Percentiles rank a stretch among this genome's conserved stretches.
These are phyloP conservation scores for Tuberolachnus salignus DNA, from an alignment of 2,888 invertebrate species.

Conservation along the genomic window DNA sequence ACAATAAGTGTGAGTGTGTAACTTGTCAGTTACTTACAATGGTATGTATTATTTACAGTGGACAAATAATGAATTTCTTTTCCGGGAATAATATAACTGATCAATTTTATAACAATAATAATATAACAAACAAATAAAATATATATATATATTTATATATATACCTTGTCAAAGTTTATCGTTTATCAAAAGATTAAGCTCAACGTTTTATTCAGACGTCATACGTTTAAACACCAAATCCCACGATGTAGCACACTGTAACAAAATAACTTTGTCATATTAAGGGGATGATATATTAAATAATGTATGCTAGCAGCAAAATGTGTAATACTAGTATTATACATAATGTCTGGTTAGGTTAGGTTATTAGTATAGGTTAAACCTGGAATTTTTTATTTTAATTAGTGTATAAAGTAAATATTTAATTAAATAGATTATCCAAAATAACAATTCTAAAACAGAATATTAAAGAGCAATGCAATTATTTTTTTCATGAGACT, in stretches of 20 bases:
- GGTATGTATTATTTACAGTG: slow-evolving; percentile 21
- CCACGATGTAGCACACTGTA: slow-evolving; percentile 47
- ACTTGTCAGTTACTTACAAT: slow-evolving; percentile 6
- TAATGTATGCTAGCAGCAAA: too few relatives aligned
- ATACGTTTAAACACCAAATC: slow-evolving; percentile 49
- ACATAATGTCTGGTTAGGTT: too few relatives aligned
- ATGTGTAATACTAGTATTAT: too few relatives aligned
- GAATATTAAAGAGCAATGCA: too few relatives aligned
- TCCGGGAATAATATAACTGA: slow-evolving; percentile 1
- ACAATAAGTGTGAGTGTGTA: not conserved
- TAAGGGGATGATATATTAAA: not conserved
- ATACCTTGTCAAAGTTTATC: slow-evolving; percentile 51
- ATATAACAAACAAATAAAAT: slow-evolving; percentile 15
- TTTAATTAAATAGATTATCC: too few relatives aligned
- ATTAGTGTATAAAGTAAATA: too few relatives aligned
- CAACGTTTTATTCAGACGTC: slow-evolving; percentile 28
- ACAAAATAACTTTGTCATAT: not conserved
- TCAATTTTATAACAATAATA: slow-evolving; percentile 51
- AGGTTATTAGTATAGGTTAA: too few relatives aligned
- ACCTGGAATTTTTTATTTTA: too few relatives aligned
- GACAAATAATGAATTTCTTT: slow-evolving; percentile 15
- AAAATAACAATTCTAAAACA: too few relatives aligned
- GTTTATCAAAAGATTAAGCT: slow-evolving; percentile 35
- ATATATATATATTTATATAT: not conserved
- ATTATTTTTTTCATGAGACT: too few relatives aligned